Evolutionary conservation across 2,113 vertebrate genomes (phyloP), one percentile per base, ranked within the genome.

Genomic region (Malurus alboscapulatus): DNA sequence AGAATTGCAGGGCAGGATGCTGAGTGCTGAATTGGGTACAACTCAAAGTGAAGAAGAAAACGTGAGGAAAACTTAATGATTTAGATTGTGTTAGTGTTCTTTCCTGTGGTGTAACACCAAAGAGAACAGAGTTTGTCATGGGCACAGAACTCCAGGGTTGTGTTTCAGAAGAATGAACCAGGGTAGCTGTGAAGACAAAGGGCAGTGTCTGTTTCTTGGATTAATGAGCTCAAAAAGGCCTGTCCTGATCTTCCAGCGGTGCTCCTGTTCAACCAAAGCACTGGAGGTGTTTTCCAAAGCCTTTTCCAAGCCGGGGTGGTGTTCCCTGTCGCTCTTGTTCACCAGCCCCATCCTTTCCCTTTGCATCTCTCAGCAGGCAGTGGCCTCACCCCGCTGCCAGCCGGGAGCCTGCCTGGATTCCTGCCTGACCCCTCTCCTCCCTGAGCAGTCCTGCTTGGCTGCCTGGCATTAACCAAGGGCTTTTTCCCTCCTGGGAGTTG

Each of bases 251-350:
- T 25, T 51, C 10, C 34, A 45, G 50, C 9, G 3, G 21, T 7
- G 30, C 47, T 57, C n/a, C 48, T 1, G 0, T 63, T 66, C 47
- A 30, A 6, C 19, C 61, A 19, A 22, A 54, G 34, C 32, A 30
- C 38, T 9, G 9, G 66, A 24, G 36, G 17, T 8, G 6, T 78
- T 73, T 36, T 27, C 54, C 78, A 51, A 59, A 87, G 66, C 69
- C 32, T 51, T 61, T 7, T 18, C 38, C n/a, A 44, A 3, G 14
- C n/a, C 0, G 0, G 25, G 18, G n/a, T 6, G 11, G 40, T 42
- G 29, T 26, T 58, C 34, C 48, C 11, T 13, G 54, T 34, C 0
- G 1, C 30, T 71, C 32, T n/a, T 50, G 22, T 68, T 45, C 1
- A 0, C 20, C 27, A 38, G 6, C 53, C 24, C 6, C 7, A 7